phyloP scores from a whole-genome alignment of 2,797 vertebrate genomes.

The Diceros bicornis region DNA sequence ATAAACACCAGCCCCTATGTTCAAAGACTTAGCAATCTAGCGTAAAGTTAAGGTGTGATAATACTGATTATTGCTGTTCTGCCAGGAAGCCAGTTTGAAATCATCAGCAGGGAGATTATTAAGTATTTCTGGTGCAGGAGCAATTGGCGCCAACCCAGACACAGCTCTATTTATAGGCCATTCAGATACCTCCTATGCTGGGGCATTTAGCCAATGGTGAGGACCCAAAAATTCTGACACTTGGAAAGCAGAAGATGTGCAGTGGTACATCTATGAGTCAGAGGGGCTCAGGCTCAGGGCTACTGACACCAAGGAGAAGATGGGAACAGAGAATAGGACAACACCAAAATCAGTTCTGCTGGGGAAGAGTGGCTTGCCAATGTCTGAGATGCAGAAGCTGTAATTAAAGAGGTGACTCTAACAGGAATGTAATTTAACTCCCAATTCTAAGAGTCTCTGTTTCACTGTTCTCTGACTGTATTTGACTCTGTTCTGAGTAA shows the following conservation, averaged over 20 bases:
- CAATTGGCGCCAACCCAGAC: not conserved
- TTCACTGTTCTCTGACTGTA: not conserved
- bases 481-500: not conserved
- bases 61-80: not conserved
- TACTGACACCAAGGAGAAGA: not conserved
- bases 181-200: not conserved
- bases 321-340: not conserved
- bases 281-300: not conserved
- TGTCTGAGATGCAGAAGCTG: not conserved
- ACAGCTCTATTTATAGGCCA: conserved; percentile 59
- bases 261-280: not conserved
- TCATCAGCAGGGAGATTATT: conserved; percentile 1
- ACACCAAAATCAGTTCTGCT: not conserved
- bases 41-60: not conserved
- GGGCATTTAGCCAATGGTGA: not conserved
- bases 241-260: not conserved
- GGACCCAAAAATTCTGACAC: not conserved
- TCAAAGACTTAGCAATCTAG: not conserved
- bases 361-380: not conserved
- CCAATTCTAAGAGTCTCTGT: not conserved
- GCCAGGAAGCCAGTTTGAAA: conserved; percentile 26
- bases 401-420: not conserved
- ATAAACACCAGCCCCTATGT: not conserved
- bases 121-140: not conserved
- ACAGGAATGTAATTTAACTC: not conserved